Evolutionary conservation across 2,113 vertebrate species (phyloP).

Genomic region (Steatornis caripensis): DNA sequence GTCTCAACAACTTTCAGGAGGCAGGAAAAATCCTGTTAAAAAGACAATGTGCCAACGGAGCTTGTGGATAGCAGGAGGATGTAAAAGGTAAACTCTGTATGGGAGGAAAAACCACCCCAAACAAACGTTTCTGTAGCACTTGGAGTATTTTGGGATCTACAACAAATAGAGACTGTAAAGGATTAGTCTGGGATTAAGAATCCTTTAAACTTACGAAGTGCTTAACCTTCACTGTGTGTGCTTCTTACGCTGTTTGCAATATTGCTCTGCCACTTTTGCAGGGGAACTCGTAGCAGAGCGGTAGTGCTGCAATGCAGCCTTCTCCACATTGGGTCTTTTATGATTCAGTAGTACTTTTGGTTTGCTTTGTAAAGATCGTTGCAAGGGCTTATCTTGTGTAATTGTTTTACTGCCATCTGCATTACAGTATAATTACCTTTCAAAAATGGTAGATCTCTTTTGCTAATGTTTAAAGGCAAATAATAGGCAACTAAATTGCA

Average conservation of each 20-base stretch:
- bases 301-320: slow-evolving; percentile 60
- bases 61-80: neutral
- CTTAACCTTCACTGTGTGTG: slow-evolving; percentile 46
- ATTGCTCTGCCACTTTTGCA: slow-evolving; percentile 19
- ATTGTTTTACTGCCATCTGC: slow-evolving; percentile 78
- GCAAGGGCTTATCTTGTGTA: slow-evolving; percentile 74
- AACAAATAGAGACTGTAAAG: neutral
- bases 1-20: slow-evolving; percentile 54
- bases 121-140: neutral
- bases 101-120: neutral
- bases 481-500: slow-evolving; percentile 70
- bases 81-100: neutral
- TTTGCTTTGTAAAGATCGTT: slow-evolving; percentile 72
- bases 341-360: slow-evolving; percentile 62
- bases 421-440: slow-evolving; percentile 78
- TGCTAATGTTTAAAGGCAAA: slow-evolving; percentile 75
- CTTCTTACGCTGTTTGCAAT: neutral
- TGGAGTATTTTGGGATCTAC: slow-evolving; percentile 5
- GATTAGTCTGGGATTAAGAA: slow-evolving; percentile 48
- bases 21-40: slow-evolving; percentile 46
- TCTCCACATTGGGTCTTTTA: slow-evolving; percentile 63
- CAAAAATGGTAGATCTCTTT: slow-evolving; percentile 71
- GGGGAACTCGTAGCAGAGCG: neutral
- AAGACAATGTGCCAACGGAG: neutral
- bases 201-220: slow-evolving; percentile 8